Evolutionary conservation across 2,888 invertebrate species (phyloP), one percentile per base, ranked within the genome.

Genomic region (Steromphala cineraria): DNA sequence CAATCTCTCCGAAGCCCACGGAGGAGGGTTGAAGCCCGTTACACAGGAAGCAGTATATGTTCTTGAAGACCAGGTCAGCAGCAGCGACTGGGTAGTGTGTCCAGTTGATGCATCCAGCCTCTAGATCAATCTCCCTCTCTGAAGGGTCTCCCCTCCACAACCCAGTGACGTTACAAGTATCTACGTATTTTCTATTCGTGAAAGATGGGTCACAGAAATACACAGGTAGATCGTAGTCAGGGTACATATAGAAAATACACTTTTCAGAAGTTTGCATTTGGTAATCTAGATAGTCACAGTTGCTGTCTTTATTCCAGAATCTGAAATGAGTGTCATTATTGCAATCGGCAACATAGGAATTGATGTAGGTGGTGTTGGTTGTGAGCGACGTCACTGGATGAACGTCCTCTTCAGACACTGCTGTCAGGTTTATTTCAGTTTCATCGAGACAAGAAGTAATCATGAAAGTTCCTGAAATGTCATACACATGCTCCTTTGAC

Each of bases 121-220:
- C 46, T 10, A 46, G 13, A 1, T 13, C 46, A 2, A 19, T n/a
- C 71, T 71, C 71, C n/a, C 17, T n/a, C 31, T 4, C 19, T 71
- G 53, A 46, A 77, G n/a, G n/a, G n/a, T n/a, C n/a, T 3, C 46
- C 56, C 28, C 53, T 28, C 82, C 77, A 82, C n/a, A 71, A 55
- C 21, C 76, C 76, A 5, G 77, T 80, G 19, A 13, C n/a, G 53
- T 78, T 76, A 40, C 82, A 82, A 46, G 40, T 19, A 21, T 71
- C 75, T 15, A 67, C 21, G 53, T 40, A 28, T n/a, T 71, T 15
- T 40, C 53, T 71, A n/a, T 77, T 7, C 15, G 56, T n/a, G 40
- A 67, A 40, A 55, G 7, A n/a, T 8, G 71, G 28, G 19, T 71
- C 71, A 19, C 71, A 71, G 0, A 10, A 10, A 36, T 36, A 19